phyloP scores from a whole-genome alignment of 2,797 vertebrate genomes.

The Trichosurus vulpecula region DNA sequence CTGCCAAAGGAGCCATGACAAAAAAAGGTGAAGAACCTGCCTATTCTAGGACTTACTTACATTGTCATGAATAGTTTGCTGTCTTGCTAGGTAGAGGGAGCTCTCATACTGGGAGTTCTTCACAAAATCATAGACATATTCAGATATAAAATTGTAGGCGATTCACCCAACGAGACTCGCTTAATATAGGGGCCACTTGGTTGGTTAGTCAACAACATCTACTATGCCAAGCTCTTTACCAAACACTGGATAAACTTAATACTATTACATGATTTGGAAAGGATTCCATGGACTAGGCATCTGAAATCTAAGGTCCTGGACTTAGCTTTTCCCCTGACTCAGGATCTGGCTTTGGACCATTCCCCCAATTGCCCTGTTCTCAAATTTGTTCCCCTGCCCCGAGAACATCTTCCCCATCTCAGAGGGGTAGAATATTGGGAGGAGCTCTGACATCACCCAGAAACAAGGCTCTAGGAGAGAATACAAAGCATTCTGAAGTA shows the following conservation, averaged over 20 bases:
- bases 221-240: not conserved
- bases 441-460: not conserved
- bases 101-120: not conserved
- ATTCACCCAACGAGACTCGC: not conserved
- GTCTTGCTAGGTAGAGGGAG: not conserved
- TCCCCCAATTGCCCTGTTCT: not conserved
- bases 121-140: not conserved
- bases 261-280: not conserved
- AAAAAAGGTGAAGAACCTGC: not conserved
- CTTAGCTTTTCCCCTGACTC: not conserved
- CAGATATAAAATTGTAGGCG: not conserved
- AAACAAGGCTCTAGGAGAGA: not conserved
- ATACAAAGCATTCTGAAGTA: not conserved
- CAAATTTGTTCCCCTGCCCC: not conserved
- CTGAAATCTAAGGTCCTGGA: not conserved
- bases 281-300: not conserved
- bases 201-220: not conserved
- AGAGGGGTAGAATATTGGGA: not conserved
- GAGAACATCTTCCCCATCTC: not conserved
- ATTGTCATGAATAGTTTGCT: not conserved
- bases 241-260: not conserved
- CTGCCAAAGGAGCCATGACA: not conserved
- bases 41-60: not conserved
- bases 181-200: not conserved
- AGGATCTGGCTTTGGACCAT: not conserved